phyloP scores from a whole-genome alignment of 2,113 vertebrate species.

The Solea solea region DNA sequence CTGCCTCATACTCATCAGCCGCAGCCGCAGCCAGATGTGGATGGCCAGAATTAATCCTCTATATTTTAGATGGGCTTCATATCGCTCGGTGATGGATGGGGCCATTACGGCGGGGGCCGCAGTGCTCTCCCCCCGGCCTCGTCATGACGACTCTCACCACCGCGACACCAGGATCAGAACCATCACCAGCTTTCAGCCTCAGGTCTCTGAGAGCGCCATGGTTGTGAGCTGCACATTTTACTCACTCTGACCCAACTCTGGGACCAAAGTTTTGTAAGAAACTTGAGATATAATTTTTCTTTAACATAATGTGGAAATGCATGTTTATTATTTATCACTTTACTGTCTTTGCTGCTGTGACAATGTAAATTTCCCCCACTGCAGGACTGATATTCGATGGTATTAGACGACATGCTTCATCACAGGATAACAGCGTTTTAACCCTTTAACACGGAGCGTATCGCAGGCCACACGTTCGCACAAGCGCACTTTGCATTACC shows the following conservation, averaged over 20 bases:
- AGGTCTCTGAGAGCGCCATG: neutral
- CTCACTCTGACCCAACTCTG: neutral
- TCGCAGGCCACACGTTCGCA: no score
- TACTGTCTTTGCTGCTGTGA: no score
- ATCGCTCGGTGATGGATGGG: conserved; percentile 59
- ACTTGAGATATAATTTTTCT: no score
- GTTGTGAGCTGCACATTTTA: conserved; percentile 12
- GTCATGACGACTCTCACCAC: conserved; percentile 56
- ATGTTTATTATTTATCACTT: no score
- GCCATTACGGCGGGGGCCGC: conserved; percentile 54
- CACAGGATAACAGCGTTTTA: no score
- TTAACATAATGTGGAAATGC: no score
- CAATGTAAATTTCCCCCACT: no score
- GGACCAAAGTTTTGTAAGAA: no score
- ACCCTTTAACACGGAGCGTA: no score
- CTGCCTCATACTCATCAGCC: conserved; percentile 54
- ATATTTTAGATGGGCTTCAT: conserved; percentile 68
- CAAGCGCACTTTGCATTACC: no score
- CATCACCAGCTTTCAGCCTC: conserved; percentile 16
- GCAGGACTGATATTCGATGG: no score
- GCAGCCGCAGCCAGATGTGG: conserved; percentile 58
- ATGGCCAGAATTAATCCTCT: conserved; percentile 57
- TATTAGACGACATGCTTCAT: no score
- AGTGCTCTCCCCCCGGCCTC: conserved; percentile 56
- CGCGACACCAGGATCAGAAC: conserved; percentile 23